phyloP scores from a whole-genome alignment of 2,113 vertebrate genomes.

The Prietella phreatophila region DNA sequence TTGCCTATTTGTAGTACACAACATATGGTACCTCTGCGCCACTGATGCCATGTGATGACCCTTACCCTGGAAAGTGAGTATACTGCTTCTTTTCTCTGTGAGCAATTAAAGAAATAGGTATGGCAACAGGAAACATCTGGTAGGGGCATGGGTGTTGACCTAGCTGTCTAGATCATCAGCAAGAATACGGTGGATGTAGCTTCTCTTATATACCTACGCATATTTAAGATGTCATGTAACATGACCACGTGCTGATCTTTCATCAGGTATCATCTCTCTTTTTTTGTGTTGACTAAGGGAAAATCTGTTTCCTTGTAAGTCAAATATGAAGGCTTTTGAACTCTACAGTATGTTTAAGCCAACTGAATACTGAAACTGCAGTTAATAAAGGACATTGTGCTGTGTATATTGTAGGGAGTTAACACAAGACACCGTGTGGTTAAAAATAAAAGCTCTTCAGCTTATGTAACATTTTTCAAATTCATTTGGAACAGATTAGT shows the following conservation, averaged over 20 bases:
- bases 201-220: background rate
- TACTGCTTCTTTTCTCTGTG: background rate
- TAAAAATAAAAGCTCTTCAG: slow-evolving; percentile 12
- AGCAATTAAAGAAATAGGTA: background rate
- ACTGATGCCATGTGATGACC: background rate
- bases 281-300: background rate
- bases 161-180: background rate
- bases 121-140: background rate
- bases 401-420: background rate
- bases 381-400: background rate
- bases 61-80: background rate
- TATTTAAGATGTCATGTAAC: background rate
- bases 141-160: background rate
- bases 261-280: background rate
- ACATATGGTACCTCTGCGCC: background rate
- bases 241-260: background rate
- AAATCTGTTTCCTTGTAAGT: background rate
- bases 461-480: slow-evolving; percentile 24
- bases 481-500: slow-evolving; percentile 27
- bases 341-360: background rate
- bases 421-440: background rate
- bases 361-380: background rate
- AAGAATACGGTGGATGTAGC: background rate
- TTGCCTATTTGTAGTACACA: background rate
- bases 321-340: background rate